Percentiles rank a stretch among this genome's conserved stretches.
Evolutionary conservation across 2,888 invertebrate genomes (phyloP).

Genomic region (Cartodere bifasciata): DNA sequence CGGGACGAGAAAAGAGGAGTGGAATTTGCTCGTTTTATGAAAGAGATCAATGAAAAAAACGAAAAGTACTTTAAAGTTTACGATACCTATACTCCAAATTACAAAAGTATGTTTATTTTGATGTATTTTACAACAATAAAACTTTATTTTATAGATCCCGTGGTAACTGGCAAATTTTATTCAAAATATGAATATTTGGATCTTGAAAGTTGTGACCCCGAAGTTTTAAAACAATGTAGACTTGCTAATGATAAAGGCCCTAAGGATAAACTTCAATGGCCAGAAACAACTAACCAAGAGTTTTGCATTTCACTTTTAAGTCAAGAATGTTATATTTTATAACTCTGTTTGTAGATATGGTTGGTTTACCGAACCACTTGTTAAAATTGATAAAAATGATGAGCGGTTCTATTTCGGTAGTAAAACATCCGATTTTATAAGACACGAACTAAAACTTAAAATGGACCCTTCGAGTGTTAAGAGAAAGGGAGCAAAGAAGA

Average conservation of each 20-base stretch:
- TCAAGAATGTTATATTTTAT: neutral
- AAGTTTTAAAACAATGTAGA: constrained; percentile 22
- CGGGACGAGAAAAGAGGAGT: neutral
- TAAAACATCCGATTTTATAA: constrained; percentile 9
- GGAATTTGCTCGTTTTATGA: constrained; percentile 19
- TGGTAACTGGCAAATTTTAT: constrained; percentile 30
- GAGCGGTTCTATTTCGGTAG: constrained; percentile 12
- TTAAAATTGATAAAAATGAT: constrained; percentile 12
- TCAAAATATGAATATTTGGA: constrained; percentile 24
- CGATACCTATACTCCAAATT: constrained; percentile 24
- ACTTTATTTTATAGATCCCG: constrained; percentile 18
- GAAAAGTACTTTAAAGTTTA: constrained; percentile 22
- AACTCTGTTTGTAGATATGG: constrained; percentile 11
- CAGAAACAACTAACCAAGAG: constrained; percentile 28
- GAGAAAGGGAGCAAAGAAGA: too few relatives aligned
- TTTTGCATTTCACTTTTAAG: constrained; percentile 11
- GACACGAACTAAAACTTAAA: constrained; percentile 12
- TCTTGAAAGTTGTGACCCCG: constrained; percentile 19
- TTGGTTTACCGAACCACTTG: constrained; percentile 13
- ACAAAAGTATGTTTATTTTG: constrained; percentile 19
- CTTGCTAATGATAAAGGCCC: constrained; percentile 23
- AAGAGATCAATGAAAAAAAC: constrained; percentile 23
- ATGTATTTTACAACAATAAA: neutral
- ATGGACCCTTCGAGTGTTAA: constrained; percentile 13
- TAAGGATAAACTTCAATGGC: constrained; percentile 25